Percentiles rank a stretch among this genome's conserved stretches.
These are phyloP conservation scores for Luffia ferchaultella DNA, from an alignment of 2,888 invertebrate species.

Conservation along the genomic window DNA sequence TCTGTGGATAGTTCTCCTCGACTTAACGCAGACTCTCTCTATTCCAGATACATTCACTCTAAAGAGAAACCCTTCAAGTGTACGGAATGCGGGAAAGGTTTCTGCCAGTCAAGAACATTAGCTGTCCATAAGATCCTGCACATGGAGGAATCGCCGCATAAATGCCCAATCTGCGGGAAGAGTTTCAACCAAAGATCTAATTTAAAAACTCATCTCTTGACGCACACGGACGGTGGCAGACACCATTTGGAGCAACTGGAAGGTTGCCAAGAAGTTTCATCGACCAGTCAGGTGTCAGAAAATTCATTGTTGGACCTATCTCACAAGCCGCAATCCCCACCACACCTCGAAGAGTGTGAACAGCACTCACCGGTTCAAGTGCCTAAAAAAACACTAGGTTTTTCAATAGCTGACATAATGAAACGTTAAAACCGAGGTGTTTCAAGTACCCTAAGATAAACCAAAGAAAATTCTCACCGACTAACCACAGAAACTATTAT, in stretches of 20 bases:
- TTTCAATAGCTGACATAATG: slow-evolving; percentile 91
- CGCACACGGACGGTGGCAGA: slow-evolving; percentile 77
- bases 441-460: slow-evolving; percentile 13
- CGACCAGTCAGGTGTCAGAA: slow-evolving; percentile 53
- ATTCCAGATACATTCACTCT: slow-evolving; percentile 92
- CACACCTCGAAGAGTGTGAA: slow-evolving; percentile 20
- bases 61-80: slow-evolving; percentile 99
- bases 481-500: slow-evolving; percentile 18
- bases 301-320: slow-evolving; percentile 65
- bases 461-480: slow-evolving; percentile 38
- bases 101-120: slow-evolving; percentile 95
- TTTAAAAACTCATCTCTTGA: slow-evolving; percentile 88
- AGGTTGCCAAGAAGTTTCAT: slow-evolving; percentile 60
- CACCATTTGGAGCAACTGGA: slow-evolving; percentile 56
- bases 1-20: no score
- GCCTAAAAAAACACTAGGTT: slow-evolving; percentile 69
- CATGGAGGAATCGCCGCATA: slow-evolving; percentile 92
- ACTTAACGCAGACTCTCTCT: slow-evolving; percentile 20
- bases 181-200: slow-evolving; percentile 94
- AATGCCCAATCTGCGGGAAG: slow-evolving; percentile 87
- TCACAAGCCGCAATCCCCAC: slow-evolving; percentile 47
- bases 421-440: slow-evolving; percentile 67
- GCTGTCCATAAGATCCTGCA: slow-evolving; percentile 96
- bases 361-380: slow-evolving; percentile 25
- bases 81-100: slow-evolving; percentile 95